Evolutionary conservation across 23 tunicate genomes (phyloP).

Genomic region (Botrylloides violaceus): DNA sequence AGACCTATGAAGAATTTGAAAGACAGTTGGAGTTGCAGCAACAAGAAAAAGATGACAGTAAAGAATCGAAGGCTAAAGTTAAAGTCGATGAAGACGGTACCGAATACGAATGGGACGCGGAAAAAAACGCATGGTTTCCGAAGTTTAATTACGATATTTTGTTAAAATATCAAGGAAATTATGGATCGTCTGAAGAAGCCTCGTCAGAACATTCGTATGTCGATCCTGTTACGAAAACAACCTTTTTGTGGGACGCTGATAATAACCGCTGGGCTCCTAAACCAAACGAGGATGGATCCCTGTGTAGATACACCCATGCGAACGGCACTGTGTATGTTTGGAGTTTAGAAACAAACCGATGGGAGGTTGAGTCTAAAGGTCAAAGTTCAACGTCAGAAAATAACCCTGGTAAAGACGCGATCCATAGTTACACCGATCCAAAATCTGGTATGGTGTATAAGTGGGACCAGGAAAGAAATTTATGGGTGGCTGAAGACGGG

Average conservation of each 20-base stretch:
- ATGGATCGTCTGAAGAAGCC: conserved; percentile 1
- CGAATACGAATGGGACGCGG: conserved; percentile 95
- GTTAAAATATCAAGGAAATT: conserved; percentile 57
- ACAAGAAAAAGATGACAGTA: conserved; percentile 1
- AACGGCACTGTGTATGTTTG: conserved; percentile 13
- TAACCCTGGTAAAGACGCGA: neutral
- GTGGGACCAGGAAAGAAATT: conserved; percentile 37
- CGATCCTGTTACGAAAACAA: conserved; percentile 18
- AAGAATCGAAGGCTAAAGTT: conserved; percentile 4
- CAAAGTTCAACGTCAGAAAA: neutral
- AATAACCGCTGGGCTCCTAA: conserved; percentile 11
- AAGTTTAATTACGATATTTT: conserved; percentile 43
- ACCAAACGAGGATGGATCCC: conserved; percentile 2
- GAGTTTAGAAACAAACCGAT: neutral
- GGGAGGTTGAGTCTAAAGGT: conserved; percentile 5
- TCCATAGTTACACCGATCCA: conserved; percentile 61
- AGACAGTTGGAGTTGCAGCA: conserved; percentile 69
- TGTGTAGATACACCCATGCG: conserved; percentile 14
- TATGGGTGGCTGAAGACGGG: conserved; percentile 59
- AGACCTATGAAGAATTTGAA: conserved; percentile 84
- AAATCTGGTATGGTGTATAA: conserved; percentile 36
- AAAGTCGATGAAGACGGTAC: conserved; percentile 83
- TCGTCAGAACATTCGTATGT: neutral
- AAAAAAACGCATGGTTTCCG: conserved; percentile 95
- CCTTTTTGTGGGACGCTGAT: neutral